A percentile compares a stretch with the other conserved stretches of the same genome.
phyloP scores from a whole-genome alignment of 1,140 invertebrate genomes.

The Tetranychus cinnabarinus region DNA sequence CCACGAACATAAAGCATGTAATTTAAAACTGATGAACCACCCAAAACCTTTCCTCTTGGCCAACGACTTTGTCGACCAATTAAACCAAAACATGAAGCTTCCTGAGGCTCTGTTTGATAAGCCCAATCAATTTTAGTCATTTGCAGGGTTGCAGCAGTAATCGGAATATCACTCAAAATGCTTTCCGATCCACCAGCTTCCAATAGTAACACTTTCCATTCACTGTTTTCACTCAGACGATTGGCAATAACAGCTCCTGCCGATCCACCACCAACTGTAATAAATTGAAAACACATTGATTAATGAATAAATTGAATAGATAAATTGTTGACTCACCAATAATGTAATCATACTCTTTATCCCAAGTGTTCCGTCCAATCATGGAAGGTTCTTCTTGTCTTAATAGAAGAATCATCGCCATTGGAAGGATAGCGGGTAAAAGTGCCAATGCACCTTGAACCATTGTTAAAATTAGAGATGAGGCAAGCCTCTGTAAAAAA shows the following conservation, averaged over 20 bases:
- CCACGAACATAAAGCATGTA: conserved; percentile 41
- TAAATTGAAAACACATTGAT: not conserved
- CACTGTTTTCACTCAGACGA: conserved; percentile 45
- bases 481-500: too few relatives aligned
- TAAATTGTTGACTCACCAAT: not conserved
- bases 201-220: conserved; percentile 37
- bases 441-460: not conserved
- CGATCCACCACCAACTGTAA: conserved; percentile 35
- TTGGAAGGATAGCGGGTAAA: not conserved
- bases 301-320: not conserved
- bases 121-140: conserved; percentile 58
- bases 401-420: not conserved
- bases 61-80: conserved; percentile 53
- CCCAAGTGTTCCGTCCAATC: not conserved
- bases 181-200: conserved; percentile 80
- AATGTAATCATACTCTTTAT: not conserved
- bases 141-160: conserved; percentile 63
- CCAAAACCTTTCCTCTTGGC: conserved; percentile 54
- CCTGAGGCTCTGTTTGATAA: conserved; percentile 59
- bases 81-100: conserved; percentile 48
- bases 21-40: conserved; percentile 48
- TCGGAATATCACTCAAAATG: conserved; percentile 61
- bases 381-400: not conserved
- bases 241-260: conserved; percentile 79
- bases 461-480: not conserved